Conservation (phyloP, 2,113 vertebrate species). For the Thamnophis sirtalis region DNA sequence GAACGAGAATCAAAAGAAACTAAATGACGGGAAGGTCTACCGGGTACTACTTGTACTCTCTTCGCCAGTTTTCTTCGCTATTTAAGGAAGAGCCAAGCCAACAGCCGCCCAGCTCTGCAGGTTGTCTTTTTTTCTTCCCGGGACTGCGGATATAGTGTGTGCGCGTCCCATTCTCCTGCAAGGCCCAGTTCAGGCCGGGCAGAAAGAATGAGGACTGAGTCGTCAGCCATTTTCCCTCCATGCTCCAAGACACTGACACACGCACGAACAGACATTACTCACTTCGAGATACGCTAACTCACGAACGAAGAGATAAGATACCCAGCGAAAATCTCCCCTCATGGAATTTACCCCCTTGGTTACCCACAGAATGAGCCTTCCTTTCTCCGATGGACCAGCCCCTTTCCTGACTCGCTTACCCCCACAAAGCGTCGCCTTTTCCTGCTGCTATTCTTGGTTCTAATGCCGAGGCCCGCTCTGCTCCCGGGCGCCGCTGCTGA, state of each 20-base stretch:
- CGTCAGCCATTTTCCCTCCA: conserved; percentile 84
- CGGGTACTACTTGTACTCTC: background rate
- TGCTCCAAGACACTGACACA: conserved; percentile 67
- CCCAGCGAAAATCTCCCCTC: background rate
- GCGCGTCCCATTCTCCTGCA: conserved; percentile 53
- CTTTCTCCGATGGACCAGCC: conserved; percentile 3
- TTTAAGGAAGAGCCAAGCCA: background rate
- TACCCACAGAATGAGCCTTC: background rate
- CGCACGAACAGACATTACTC: conserved; percentile 5
- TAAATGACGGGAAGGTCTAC: conserved; percentile 26
- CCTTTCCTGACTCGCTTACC: conserved; percentile 46
- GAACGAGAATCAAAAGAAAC: conserved; percentile 41
- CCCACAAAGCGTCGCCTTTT: conserved; percentile 43
- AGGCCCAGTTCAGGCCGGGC: conserved; percentile 62
- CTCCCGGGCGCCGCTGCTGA: conserved; percentile 33
- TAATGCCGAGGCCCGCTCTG: conserved; percentile 22
- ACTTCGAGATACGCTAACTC: background rate
- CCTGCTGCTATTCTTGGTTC: conserved; percentile 38
- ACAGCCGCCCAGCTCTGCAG: background rate
- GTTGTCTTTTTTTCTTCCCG: conserved; percentile 1
- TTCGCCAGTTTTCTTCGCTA: background rate
- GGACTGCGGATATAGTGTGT: conserved; percentile 26
- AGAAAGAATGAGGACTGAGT: conserved; percentile 64
- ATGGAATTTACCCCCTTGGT: background rate
- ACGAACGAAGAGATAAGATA: conserved; percentile 34